These are phyloP conservation scores for Psilopsiagon aurifrons DNA, from an alignment of 2,113 vertebrate species.

Conservation along the genomic window DNA sequence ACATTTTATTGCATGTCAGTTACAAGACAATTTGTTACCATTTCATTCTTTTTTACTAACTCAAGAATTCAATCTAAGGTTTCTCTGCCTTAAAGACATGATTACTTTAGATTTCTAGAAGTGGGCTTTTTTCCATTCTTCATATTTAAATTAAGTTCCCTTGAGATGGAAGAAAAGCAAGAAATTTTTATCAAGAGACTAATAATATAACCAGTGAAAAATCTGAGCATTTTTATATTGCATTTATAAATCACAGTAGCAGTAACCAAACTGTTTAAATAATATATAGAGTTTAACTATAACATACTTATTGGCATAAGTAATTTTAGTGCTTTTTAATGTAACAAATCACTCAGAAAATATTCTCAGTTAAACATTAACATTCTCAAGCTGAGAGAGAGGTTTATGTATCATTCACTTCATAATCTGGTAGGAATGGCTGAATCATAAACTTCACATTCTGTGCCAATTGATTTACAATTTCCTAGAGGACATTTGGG, in stretches of 20 bases:
- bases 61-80: constrained; percentile 40
- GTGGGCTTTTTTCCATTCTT: constrained; percentile 64
- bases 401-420: constrained; percentile 14
- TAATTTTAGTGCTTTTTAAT: constrained; percentile 29
- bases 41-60: constrained; percentile 6
- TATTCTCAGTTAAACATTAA: constrained; percentile 16
- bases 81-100: constrained; percentile 51
- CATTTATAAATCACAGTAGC: constrained; percentile 61
- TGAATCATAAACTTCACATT: not conserved
- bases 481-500: not conserved
- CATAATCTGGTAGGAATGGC: not conserved
- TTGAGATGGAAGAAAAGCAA: constrained; percentile 74
- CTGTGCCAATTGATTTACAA: not conserved
- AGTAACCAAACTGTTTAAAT: constrained; percentile 58
- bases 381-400: not conserved
- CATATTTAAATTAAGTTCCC: constrained; percentile 77
- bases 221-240: constrained; percentile 64
- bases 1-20: not conserved
- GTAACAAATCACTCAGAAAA: constrained; percentile 21
- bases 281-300: constrained; percentile 50
- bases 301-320: constrained; percentile 38
- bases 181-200: constrained; percentile 75
- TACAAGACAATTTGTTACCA: constrained; percentile 3
- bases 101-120: constrained; percentile 66
- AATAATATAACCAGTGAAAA: constrained; percentile 69